Evolutionary conservation across 1,140 invertebrate species (phyloP).

Genomic region (Psilanteris sp.): DNA sequence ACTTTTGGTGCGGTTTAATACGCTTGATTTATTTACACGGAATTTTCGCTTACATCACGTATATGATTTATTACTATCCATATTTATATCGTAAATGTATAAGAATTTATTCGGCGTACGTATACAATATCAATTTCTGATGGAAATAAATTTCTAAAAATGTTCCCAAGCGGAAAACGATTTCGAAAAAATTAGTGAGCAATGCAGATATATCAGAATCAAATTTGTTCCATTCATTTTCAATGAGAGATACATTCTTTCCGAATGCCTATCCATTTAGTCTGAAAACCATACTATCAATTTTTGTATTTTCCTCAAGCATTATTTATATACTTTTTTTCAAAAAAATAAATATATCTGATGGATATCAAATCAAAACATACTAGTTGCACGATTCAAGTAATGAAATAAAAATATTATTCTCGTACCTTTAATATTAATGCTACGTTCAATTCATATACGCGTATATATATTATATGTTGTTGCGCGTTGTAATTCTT

Average conservation of each 20-base stretch:
- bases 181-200: conserved; percentile 18
- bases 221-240: conserved; percentile 7
- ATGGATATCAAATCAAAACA: no score
- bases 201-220: not conserved
- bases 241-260: not conserved
- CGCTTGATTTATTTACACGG: conserved; percentile 3
- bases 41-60: not conserved
- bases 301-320: not conserved
- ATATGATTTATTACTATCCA: not conserved
- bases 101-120: conserved; percentile 18
- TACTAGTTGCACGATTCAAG: no score
- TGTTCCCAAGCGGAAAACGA: conserved; percentile 4
- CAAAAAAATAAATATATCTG: no score
- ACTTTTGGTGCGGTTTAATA: not conserved
- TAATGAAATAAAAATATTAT: no score
- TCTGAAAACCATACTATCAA: not conserved
- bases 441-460: no score
- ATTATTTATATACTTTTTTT: not conserved
- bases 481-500: no score
- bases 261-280: not conserved
- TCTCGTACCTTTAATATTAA: no score
- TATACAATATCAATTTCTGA: conserved; percentile 8
- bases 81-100: conserved; percentile 8
- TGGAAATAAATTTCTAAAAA: conserved; percentile 13
- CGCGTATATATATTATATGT: no score